phyloP scores from a whole-genome alignment of 2,113 vertebrate genomes.

The Pagrus major region DNA sequence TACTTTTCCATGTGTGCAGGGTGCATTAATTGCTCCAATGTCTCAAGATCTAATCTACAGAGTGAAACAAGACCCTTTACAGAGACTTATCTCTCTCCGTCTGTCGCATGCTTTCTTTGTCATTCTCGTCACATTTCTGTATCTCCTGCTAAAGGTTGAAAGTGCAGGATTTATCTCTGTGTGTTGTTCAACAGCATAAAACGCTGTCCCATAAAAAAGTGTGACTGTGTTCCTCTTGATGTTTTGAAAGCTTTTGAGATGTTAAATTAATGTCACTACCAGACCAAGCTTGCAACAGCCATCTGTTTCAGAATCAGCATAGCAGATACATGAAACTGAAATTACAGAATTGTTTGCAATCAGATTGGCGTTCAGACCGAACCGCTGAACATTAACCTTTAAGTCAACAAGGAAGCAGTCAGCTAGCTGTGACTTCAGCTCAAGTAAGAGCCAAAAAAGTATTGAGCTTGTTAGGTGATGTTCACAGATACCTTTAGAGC shows the following conservation, averaged over 20 bases:
- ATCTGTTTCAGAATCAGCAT: not conserved
- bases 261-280: not conserved
- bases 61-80: not conserved
- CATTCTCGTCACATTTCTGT: not conserved
- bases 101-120: not conserved
- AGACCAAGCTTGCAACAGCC: not conserved
- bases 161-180: not conserved
- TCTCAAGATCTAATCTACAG: not conserved
- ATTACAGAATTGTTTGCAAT: not conserved
- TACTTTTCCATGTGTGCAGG: too few relatives aligned
- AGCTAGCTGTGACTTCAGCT: not conserved
- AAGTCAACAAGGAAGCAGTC: constrained; percentile 44
- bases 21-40: too few relatives aligned
- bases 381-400: constrained; percentile 44
- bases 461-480: not conserved
- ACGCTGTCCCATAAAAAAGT: not conserved
- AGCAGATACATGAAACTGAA: not conserved
- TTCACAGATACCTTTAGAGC: too few relatives aligned
- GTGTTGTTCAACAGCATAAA: not conserved
- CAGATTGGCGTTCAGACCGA: constrained; percentile 5
- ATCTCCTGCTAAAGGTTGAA: not conserved
- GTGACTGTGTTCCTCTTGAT: not conserved
- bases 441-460: not conserved
- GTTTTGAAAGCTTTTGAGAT: not conserved
- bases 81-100: not conserved